A percentile compares a stretch with the other conserved stretches of the same genome.
phyloP scores from a whole-genome alignment of 2,797 vertebrate species.

The Myotis myotis region DNA sequence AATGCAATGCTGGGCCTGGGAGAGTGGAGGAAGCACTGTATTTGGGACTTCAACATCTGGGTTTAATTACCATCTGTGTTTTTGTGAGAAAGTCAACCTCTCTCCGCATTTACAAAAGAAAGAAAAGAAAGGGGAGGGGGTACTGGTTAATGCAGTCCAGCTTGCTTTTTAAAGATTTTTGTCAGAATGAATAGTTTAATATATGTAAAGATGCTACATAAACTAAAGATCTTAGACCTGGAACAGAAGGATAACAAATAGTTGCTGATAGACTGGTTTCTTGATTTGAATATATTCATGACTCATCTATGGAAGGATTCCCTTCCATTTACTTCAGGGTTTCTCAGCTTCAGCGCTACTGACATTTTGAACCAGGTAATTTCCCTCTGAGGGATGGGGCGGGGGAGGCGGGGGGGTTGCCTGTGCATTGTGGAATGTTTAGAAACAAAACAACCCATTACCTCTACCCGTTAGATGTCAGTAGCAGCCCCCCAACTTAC shows the following conservation, averaged over 20 bases:
- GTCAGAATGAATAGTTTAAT: slow-evolving; percentile 9
- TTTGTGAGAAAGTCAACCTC: slow-evolving; percentile 62
- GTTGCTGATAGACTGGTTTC: slow-evolving; percentile 51
- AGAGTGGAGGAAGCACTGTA: slow-evolving; percentile 43
- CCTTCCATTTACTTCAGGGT: slow-evolving; percentile 43
- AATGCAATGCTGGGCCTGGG: background rate
- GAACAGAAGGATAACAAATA: background rate
- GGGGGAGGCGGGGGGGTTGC: background rate
- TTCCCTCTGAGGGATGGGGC: background rate
- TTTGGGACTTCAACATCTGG: slow-evolving; percentile 67
- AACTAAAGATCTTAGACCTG: background rate
- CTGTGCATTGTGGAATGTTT: background rate
- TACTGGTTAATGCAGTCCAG: background rate
- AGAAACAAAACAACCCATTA: background rate
- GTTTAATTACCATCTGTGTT: slow-evolving; percentile 70
- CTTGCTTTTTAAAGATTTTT: background rate
- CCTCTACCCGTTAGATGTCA: background rate
- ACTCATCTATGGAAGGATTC: slow-evolving; percentile 44
- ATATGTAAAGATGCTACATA: background rate
- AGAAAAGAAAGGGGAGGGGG: background rate
- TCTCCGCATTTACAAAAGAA: slow-evolving; percentile 10
- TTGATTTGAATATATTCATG: slow-evolving; percentile 24
- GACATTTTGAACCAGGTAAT: slow-evolving; percentile 30
- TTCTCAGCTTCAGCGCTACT: background rate
- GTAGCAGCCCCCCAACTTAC: background rate